Evolutionary conservation across 37 sponge, comb jelly and placozoan species (phyloP), one percentile per base, ranked within the genome.

Genomic region (Aplysina aerophoba): DNA sequence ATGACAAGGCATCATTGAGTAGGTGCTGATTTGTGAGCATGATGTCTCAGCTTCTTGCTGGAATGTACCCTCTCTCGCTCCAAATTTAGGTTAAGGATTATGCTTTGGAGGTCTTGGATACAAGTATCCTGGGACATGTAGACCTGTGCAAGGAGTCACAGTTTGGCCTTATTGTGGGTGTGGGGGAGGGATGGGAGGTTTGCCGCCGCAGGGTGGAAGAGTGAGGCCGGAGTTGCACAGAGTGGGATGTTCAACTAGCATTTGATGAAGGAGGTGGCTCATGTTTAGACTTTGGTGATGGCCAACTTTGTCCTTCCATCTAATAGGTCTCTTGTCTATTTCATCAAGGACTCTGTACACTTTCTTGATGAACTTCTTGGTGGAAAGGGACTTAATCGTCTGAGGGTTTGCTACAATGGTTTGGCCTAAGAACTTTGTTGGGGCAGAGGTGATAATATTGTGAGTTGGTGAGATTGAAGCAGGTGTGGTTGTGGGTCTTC

Each of bases 301-400:
- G 74, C 37, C 40, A 40, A 38, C 14, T 73, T 37, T 21, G 31
- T 68, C 66, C 56, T 68, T 73, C 21, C 84, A 71, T 28, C 84
- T 62, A 31, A 84, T 84, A 12, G 84, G 84, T 53, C 84, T 59
- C 14, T 65, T 37, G 67, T 84, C 84, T 5, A 84, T 84, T 61
- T 6, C 19, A 27, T 40, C 33, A 22, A 82, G 36, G 19, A 65
- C 82, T 16, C 20, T 21, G 41, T 4, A 21, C 21, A 84, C 53
- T 41, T 84, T 84, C 11, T 24, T 34, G 35, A 27, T 8, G 3
- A 84, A 15, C 15, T 67, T 58, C 24, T 55, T 57, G 50, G 14
- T 53, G n/a, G 84, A 24, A 17, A 31, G 41, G 31, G 37, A 39
- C 16, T 67, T 39, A 22, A 57, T 25, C 53, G 17, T 53, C 15